Evolutionary conservation across 2,888 invertebrate genomes (phyloP).

Genomic region (Aphidoletes aphidimyza): DNA sequence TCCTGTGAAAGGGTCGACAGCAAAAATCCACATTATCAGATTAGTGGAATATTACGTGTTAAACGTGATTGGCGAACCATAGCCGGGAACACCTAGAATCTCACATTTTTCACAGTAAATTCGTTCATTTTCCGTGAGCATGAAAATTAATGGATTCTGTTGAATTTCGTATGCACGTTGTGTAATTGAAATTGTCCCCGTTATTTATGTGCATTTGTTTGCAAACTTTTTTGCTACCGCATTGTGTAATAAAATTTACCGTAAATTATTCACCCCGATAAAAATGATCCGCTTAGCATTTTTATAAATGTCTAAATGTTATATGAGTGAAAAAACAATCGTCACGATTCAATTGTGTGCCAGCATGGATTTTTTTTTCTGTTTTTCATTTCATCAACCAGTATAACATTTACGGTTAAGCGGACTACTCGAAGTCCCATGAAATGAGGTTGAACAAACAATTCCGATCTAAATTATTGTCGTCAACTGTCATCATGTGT

Average conservation of each 20-base stretch:
- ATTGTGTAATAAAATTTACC: not conserved
- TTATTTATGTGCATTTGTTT: not conserved
- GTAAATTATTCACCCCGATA: constrained; percentile 10
- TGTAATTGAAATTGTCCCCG: not conserved
- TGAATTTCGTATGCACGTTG: not conserved
- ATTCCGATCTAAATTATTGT: too few relatives aligned
- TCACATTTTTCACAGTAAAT: not conserved
- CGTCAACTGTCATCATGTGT: too few relatives aligned
- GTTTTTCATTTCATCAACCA: too few relatives aligned
- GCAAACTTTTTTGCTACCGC: not conserved
- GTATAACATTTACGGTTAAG: too few relatives aligned
- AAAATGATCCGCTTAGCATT: not conserved
- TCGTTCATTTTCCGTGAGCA: not conserved
- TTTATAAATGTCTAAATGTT: not conserved
- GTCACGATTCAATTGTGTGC: too few relatives aligned
- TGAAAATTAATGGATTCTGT: too few relatives aligned
- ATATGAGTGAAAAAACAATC: not conserved
- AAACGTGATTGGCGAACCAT: not conserved
- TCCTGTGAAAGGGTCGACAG: not conserved
- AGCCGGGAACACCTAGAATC: not conserved
- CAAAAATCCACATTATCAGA: constrained; percentile 35
- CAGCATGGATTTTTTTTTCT: not conserved
- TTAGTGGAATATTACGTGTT: constrained; percentile 15
- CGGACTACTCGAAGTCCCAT: too few relatives aligned
- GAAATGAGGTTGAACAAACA: too few relatives aligned